These are phyloP conservation scores for Frieseomelitta varia DNA, from an alignment of 1,140 invertebrate genomes.

Conservation along the genomic window DNA sequence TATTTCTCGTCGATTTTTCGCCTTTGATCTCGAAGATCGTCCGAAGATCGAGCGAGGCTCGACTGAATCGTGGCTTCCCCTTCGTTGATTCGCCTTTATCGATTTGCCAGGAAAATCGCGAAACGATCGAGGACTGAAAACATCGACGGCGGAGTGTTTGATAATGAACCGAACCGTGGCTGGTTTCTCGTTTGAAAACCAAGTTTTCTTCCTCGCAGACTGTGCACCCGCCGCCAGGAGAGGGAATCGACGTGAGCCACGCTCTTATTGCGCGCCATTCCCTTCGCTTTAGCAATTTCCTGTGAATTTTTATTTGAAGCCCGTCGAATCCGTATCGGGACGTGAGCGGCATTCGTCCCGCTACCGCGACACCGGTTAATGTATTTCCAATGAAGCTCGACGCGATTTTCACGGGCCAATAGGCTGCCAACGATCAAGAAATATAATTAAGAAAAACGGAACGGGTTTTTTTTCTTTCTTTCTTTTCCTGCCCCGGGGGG, in stretches of 20 bases:
- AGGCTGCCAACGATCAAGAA: not conserved
- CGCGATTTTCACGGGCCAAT: not conserved
- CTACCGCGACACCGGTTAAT: conserved; percentile 14
- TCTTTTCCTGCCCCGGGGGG: not conserved
- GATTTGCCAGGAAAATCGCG: not conserved
- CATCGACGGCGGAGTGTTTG: not conserved
- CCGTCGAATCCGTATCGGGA: conserved; percentile 3
- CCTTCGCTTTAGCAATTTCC: conserved; percentile 33
- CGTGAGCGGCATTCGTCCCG: conserved; percentile 7
- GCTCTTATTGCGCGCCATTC: not conserved
- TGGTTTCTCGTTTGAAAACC: conserved; percentile 16
- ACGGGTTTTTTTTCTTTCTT: not conserved
- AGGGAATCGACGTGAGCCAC: not conserved
- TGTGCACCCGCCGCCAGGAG: not conserved
- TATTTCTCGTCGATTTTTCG: too few species aligned
- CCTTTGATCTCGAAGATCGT: not conserved
- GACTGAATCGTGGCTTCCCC: not conserved
- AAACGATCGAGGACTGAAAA: not conserved
- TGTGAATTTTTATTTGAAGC: conserved; percentile 33
- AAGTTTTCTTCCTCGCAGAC: not conserved
- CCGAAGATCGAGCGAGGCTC: not conserved
- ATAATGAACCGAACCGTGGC: not conserved
- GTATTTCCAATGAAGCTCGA: conserved; percentile 27
- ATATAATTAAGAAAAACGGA: conserved; percentile 14
- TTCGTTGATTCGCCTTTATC: not conserved